Percentiles rank a stretch among this genome's conserved stretches.
phyloP scores from a whole-genome alignment of 2,888 invertebrate genomes.

The Oxytorus armatus region DNA sequence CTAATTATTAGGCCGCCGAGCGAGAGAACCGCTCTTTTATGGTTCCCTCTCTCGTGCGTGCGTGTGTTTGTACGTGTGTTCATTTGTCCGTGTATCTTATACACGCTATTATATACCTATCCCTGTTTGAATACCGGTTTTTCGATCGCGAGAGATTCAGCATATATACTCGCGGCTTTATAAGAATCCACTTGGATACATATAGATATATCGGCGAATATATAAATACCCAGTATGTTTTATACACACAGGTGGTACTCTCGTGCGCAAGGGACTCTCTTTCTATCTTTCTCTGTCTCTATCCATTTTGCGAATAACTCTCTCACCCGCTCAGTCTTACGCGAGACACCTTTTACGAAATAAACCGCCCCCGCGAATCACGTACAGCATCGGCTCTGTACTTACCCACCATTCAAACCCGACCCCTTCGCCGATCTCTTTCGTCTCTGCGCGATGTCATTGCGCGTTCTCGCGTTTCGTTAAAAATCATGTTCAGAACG shows the following conservation, averaged over 20 bases:
- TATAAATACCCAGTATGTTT: conserved; percentile 47
- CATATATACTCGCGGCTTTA: conserved; percentile 46
- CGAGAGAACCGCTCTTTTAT: conserved; percentile 60
- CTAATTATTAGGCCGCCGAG: conserved; percentile 81
- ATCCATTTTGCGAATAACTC: conserved; percentile 43
- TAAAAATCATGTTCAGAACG: conserved; percentile 29
- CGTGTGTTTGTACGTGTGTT: no score
- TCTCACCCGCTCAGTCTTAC: conserved; percentile 48
- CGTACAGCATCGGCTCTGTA: conserved; percentile 55
- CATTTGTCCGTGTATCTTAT: conserved; percentile 11
- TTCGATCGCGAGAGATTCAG: conserved; percentile 61
- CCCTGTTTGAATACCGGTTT: conserved; percentile 63
- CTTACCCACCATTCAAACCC: conserved; percentile 28
- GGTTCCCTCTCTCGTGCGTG: conserved; percentile 50
- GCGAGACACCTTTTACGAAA: conserved; percentile 64
- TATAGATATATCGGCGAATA: conserved; percentile 29
- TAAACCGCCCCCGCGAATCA: conserved; percentile 60
- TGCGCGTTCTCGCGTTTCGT: conserved; percentile 34
- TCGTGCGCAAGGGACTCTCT: conserved; percentile 29
- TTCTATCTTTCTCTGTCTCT: conserved; percentile 27
- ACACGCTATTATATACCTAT: conserved; percentile 2
- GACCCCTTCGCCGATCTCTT: not conserved
- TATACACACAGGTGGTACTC: conserved; percentile 64
- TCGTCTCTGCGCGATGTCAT: conserved; percentile 34
- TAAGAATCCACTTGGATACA: conserved; percentile 51